Conservation (phyloP, 2,888 invertebrate species). For the Eurytoma adleriae region DNA sequence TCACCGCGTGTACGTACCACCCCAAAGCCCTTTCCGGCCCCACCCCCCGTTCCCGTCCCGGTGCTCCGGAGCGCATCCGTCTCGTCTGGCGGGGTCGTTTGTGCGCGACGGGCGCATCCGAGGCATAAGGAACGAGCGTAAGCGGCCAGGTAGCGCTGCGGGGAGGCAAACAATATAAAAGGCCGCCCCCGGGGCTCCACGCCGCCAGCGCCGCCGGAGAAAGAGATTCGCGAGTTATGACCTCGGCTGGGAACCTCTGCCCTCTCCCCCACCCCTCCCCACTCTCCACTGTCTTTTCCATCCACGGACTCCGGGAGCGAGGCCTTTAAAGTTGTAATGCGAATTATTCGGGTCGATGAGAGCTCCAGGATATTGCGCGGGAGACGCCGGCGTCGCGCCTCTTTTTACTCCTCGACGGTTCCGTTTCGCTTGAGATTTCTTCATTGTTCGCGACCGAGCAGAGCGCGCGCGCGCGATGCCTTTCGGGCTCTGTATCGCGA, state of each 20-base stretch:
- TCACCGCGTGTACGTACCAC: neutral
- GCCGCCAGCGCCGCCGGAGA: neutral
- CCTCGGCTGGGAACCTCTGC: neutral
- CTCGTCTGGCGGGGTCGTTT: neutral
- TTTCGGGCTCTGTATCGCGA: too few relatives aligned
- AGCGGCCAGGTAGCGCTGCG: neutral
- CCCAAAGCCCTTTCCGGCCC: neutral
- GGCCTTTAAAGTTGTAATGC: neutral
- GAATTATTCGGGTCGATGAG: conserved; percentile 3
- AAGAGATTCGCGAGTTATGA: neutral
- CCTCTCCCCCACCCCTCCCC: too few relatives aligned
- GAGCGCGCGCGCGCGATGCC: too few relatives aligned
- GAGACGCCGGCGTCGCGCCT: too few relatives aligned
- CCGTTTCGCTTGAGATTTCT: too few relatives aligned
- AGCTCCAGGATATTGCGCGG: neutral
- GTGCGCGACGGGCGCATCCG: neutral
- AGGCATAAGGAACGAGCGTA: neutral
- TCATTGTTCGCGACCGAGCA: too few relatives aligned
- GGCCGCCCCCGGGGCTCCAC: neutral
- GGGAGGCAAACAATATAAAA: conserved; percentile 7
- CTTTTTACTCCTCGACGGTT: too few relatives aligned
- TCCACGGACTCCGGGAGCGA: neutral
- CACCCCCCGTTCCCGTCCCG: neutral
- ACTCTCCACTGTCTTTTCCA: neutral
- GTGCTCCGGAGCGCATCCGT: neutral